Evolutionary conservation across 2,797 vertebrate genomes (phyloP).

Genomic region (Amblyopsis hoosieri): DNA sequence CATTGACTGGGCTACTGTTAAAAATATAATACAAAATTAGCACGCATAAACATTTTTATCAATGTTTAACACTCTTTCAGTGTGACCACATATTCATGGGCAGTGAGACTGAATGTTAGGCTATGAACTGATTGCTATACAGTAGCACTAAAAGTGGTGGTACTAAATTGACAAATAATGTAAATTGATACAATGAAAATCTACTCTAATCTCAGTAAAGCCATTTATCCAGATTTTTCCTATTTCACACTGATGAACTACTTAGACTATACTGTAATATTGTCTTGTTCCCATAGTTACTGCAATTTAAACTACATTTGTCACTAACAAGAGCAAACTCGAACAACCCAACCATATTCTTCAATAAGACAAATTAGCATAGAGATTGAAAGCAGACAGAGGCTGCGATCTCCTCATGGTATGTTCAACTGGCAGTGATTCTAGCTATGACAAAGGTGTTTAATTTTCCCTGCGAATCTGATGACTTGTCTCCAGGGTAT

Average conservation of each 20-base stretch:
- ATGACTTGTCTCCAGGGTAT: conserved; percentile 1
- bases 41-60: neutral
- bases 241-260: conserved; percentile 20
- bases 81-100: neutral
- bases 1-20: too few relatives aligned
- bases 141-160: neutral
- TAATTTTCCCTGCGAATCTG: conserved; percentile 32
- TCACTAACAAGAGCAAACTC: conserved; percentile 48
- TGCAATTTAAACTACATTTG: conserved; percentile 49
- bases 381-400: conserved; percentile 45
- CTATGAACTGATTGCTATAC: neutral
- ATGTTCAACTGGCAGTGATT: conserved; percentile 21
- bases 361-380: conserved; percentile 50
- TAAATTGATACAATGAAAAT: conserved; percentile 11
- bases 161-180: conserved; percentile 9
- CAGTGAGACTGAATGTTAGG: neutral
- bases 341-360: conserved; percentile 32
- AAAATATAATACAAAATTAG: neutral
- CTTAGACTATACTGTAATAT: conserved; percentile 22
- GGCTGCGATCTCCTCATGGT: conserved; percentile 2
- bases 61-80: neutral
- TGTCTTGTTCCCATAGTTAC: conserved; percentile 52
- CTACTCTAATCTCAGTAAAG: conserved; percentile 12
- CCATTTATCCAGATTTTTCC: conserved; percentile 2
- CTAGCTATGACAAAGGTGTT: conserved; percentile 46